Evolutionary conservation across 2,113 vertebrate genomes (phyloP).

Genomic region (Siphamia tubifer): DNA sequence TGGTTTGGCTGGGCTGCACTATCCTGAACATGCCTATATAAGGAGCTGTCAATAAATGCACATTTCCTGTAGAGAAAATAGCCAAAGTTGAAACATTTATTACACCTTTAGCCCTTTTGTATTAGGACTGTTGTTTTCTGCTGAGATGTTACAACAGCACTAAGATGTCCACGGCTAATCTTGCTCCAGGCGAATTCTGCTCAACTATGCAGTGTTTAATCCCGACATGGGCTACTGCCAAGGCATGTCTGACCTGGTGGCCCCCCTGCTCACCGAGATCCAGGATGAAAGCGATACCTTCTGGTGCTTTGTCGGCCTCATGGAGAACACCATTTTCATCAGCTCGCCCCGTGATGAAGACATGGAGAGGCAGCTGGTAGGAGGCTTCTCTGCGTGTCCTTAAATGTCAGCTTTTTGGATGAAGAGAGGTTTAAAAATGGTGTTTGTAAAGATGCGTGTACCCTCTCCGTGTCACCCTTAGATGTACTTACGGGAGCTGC

Average conservation of each 20-base stretch:
- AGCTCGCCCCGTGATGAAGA: slow-evolving; percentile 95
- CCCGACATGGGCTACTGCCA: slow-evolving; percentile 93
- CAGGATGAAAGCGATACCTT: slow-evolving; percentile 96
- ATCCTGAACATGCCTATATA: neutral
- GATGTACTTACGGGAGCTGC: slow-evolving; percentile 94
- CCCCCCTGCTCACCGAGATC: slow-evolving; percentile 92
- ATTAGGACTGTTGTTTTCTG: neutral
- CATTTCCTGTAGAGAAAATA: neutral
- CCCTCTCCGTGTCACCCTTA: slow-evolving; percentile 47
- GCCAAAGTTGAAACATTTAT: neutral
- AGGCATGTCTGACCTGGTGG: slow-evolving; percentile 97
- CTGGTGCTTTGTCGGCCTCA: slow-evolving; percentile 98
- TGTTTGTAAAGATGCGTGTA: neutral
- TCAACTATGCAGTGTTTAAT: slow-evolving; percentile 95
- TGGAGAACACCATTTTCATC: slow-evolving; percentile 98
- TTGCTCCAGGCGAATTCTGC: slow-evolving; percentile 86
- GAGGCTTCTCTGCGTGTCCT: slow-evolving; percentile 13
- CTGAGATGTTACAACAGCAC: slow-evolving; percentile 18
- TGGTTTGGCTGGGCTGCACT: slow-evolving; percentile 21
- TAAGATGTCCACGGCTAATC: slow-evolving; percentile 8
- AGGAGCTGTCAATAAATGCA: neutral
- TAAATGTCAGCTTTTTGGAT: neutral
- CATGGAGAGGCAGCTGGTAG: slow-evolving; percentile 98
- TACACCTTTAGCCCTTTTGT: neutral
- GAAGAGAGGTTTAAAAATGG: neutral